Conservation (phyloP, 2,888 invertebrate species). For the Blomia tropicalis region DNA sequence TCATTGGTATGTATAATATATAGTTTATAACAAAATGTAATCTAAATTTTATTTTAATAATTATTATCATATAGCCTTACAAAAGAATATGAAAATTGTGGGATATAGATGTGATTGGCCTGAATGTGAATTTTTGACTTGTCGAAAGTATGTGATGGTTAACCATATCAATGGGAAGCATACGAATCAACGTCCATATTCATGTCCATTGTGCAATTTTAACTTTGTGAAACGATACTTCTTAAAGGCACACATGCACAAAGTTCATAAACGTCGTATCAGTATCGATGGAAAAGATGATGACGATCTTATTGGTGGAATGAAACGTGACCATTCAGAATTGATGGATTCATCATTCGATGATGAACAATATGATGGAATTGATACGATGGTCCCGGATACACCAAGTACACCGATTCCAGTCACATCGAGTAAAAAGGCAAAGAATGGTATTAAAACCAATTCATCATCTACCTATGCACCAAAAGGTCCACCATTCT, state of each 20-base stretch:
- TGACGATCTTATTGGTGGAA: not conserved
- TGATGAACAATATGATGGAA: not conserved
- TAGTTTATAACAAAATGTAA: not conserved
- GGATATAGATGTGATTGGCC: conserved; percentile 15
- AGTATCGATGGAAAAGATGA: conserved; percentile 1
- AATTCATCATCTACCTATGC: not conserved
- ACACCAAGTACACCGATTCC: not conserved
- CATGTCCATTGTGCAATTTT: conserved; percentile 12
- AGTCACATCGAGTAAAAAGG: not conserved
- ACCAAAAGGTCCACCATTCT: not conserved
- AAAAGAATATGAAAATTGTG: conserved; percentile 13
- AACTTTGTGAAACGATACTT: conserved; percentile 9
- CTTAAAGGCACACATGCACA: conserved; percentile 8
- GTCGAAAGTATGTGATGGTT: conserved; percentile 14
- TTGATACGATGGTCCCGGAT: not conserved
- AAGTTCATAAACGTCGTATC: conserved; percentile 5
- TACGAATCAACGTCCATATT: conserved; percentile 9
- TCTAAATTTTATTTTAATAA: not conserved
- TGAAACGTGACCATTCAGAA: not conserved
- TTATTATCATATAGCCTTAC: conserved; percentile 3
- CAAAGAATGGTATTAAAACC: not conserved
- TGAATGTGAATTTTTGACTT: conserved; percentile 11
- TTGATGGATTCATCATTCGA: not conserved
- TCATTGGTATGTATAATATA: not conserved
- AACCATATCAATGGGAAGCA: conserved; percentile 15